Base-by-base conservation (phyloP, 2,888 invertebrate species). In the Lasioglossum vierecki region DNA sequence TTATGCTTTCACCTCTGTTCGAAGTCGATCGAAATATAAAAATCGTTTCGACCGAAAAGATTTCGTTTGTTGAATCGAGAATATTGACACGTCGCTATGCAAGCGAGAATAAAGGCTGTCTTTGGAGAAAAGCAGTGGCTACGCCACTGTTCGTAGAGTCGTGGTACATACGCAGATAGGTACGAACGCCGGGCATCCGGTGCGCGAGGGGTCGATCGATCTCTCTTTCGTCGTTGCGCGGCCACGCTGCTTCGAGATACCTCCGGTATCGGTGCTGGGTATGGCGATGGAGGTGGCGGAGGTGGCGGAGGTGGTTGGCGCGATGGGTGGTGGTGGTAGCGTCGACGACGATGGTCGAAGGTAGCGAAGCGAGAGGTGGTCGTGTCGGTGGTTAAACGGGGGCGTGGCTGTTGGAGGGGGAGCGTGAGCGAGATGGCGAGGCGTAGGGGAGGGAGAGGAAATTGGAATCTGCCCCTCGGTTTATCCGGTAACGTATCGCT, bases 201-300 rank as follows among this genome's bases (percentile, higher is more conserved):
- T 86, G 85, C 83, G 84, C 86, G 88, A 91, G 89, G 83, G 88
- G 89, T 88, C 92, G 92, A 92, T 92, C 92, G 92, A 92, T 92
- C 91, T 91, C 91, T 91, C 91, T 92, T 92, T 92, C 92, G 90
- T 89, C 92, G 92, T 89, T 89, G 84, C 86, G 85, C 88, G 81
- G 76, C 79, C 82, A 81, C 90, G 83, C 83, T 80, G 74, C 72
- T 86, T 63, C 83, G 79, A 85, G 86, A 83, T 86, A 84, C 70
- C 80, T 70, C 49, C 73, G 83, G 49, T 75, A 84, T 76, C 84
- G 84, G 79, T 73, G 87, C 8, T 75, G 30, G 63, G 39, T 82
- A 57, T 57, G 57, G 82, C 73, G 41, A 41, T 57, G 78, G 73
- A 60, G 72, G 79, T 63, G 68, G 41, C 53, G 76, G 71, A 35